phyloP scores from a whole-genome alignment of 1,140 invertebrate genomes.

The Eupeodes corollae region DNA sequence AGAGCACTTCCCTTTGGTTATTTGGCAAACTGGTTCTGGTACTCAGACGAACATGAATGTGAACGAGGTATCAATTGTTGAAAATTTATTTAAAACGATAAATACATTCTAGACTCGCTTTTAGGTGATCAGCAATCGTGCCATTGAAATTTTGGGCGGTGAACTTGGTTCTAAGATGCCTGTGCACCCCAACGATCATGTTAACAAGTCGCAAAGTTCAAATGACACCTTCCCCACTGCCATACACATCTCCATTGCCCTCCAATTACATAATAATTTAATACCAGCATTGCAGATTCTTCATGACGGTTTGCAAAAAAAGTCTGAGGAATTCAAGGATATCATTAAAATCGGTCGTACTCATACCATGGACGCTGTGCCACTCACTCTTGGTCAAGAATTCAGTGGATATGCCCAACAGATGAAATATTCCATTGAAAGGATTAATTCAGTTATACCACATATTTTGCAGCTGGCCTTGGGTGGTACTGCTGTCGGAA shows the following conservation, averaged over 20 bases:
- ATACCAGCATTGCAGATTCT: constrained; percentile 72
- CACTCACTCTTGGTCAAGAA: constrained; percentile 94
- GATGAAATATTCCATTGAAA: constrained; percentile 72
- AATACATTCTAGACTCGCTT: background rate
- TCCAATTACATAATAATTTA: constrained; percentile 75
- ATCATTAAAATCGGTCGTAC: constrained; percentile 93
- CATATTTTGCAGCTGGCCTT: constrained; percentile 81
- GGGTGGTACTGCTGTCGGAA: constrained; percentile 96
- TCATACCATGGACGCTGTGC: constrained; percentile 87
- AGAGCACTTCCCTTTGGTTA: constrained; percentile 94
- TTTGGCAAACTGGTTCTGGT: constrained; percentile 98
- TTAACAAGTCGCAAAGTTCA: constrained; percentile 98
- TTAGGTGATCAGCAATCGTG: constrained; percentile 80
- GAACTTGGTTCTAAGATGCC: constrained; percentile 84
- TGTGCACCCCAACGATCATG: constrained; percentile 99
- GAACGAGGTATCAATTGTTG: constrained; percentile 69
- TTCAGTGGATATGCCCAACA: constrained; percentile 91
- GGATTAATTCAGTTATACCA: constrained; percentile 77
- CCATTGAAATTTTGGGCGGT: constrained; percentile 91
- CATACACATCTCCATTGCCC: constrained; percentile 94
- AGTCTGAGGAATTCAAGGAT: constrained; percentile 73
- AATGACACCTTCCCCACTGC: constrained; percentile 99
- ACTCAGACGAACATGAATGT: constrained; percentile 99
- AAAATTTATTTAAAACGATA: background rate
- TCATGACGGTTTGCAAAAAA: constrained; percentile 60